A percentile compares a stretch with the other conserved stretches of the same genome.
phyloP scores from a whole-genome alignment of 1,140 invertebrate species.

The Nilaparvata lugens region DNA sequence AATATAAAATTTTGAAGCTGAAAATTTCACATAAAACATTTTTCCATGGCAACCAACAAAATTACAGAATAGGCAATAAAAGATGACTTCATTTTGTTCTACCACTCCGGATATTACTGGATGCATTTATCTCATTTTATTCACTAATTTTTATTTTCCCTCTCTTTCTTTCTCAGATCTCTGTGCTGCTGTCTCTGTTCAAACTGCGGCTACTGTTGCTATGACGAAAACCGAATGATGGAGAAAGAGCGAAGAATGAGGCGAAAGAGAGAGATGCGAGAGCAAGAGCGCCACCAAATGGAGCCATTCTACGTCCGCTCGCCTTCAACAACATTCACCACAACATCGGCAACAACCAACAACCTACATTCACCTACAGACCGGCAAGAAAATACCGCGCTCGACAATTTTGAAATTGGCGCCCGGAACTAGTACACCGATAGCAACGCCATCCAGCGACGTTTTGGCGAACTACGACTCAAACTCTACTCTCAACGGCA shows the following conservation, averaged over 20 bases:
- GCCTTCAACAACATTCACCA: constrained; percentile 18
- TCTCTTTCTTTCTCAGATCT: constrained; percentile 33
- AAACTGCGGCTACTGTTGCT: constrained; percentile 76
- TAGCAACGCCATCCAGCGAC: constrained; percentile 23
- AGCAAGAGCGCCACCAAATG: constrained; percentile 42
- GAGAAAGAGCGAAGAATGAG: constrained; percentile 68
- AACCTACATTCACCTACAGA: background rate
- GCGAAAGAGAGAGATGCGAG: constrained; percentile 63
- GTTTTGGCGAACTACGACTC: constrained; percentile 36
- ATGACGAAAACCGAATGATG: constrained; percentile 68
- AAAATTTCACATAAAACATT: no score
- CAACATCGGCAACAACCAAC: constrained; percentile 9
- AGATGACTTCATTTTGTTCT: no score
- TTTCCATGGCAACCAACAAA: no score
- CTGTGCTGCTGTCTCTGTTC: constrained; percentile 74
- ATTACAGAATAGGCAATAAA: no score
- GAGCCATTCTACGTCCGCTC: constrained; percentile 67
- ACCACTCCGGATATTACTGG: no score
- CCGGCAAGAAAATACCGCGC: constrained; percentile 10
- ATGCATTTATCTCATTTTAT: no score
- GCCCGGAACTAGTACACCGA: background rate
- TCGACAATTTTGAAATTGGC: constrained; percentile 11
- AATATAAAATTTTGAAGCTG: no score
- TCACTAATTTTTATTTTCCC: no score
- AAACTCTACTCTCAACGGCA: constrained; percentile 37